Evolutionary conservation across 2,113 vertebrate species (phyloP).

Genomic region (Channa maculata): DNA sequence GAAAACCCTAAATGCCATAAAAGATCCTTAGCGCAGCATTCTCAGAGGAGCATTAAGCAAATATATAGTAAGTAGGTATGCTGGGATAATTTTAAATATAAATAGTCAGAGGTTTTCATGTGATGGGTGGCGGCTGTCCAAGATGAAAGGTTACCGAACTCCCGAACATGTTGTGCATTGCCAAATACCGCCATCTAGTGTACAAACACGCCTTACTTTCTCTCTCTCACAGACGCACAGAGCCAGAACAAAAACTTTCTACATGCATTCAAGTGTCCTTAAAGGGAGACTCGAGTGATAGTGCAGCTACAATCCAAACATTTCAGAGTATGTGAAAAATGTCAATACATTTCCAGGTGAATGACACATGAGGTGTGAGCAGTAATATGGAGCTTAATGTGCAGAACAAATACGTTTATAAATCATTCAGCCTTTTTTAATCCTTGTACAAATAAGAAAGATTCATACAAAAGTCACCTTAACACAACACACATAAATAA

Average conservation of each 20-base stretch:
- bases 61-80: not conserved
- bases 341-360: not conserved
- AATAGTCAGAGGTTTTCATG: constrained; percentile 31
- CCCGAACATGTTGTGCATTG: not conserved
- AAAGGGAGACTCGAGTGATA: not conserved
- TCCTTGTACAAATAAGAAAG: constrained; percentile 63
- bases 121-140: constrained; percentile 40
- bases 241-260: not conserved
- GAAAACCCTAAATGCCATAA: not conserved
- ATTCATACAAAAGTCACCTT: constrained; percentile 73
- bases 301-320: no score
- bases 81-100: constrained; percentile 42
- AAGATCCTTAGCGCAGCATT: not conserved
- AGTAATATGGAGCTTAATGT: not conserved
- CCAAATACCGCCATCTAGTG: constrained; percentile 67
- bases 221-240: not conserved
- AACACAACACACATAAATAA: constrained; percentile 82
- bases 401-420: constrained; percentile 44
- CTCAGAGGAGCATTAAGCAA: constrained; percentile 12
- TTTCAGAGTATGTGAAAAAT: no score
- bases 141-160: not conserved
- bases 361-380: not conserved
- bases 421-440: constrained; percentile 69
- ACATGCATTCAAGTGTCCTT: constrained; percentile 22
- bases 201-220: not conserved